Conservation (phyloP, 2,113 vertebrate genomes). For the Esox niger region DNA sequence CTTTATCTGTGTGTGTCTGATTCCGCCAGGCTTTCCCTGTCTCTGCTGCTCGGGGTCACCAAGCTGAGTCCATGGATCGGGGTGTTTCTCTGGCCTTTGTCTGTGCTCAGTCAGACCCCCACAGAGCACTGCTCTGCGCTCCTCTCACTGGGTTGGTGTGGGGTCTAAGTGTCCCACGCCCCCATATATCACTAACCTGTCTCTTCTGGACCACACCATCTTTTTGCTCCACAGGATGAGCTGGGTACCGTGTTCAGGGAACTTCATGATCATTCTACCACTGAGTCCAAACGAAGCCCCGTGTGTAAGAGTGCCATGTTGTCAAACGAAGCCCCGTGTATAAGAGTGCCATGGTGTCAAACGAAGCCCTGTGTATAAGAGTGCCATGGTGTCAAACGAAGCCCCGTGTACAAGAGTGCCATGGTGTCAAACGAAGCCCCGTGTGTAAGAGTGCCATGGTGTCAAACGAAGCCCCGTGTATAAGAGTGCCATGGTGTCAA, state of each 20-base stretch:
- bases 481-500: conserved; percentile 53
- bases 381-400: conserved; percentile 54
- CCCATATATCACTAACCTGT: conserved; percentile 61
- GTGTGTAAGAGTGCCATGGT: conserved; percentile 53
- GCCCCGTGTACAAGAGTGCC: conserved; percentile 45
- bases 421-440: conserved; percentile 44
- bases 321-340: conserved; percentile 46
- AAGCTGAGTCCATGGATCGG: conserved; percentile 19
- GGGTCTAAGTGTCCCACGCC: conserved; percentile 61
- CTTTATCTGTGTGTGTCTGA: conserved; percentile 4
- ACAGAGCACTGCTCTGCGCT: conserved; percentile 36
- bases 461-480: conserved; percentile 46
- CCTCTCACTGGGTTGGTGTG: conserved; percentile 49
- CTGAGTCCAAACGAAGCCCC: conserved; percentile 36
- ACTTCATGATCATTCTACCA: conserved; percentile 14
- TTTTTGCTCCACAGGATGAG: conserved; percentile 44
- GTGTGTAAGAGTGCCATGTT: conserved; percentile 54
- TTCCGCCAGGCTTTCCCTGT: conserved; percentile 38
- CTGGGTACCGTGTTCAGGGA: conserved; percentile 24
- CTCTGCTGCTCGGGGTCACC: conserved; percentile 41
- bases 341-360: conserved; percentile 53
- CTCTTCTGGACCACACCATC: conserved; percentile 36
- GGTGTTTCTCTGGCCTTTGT: conserved; percentile 50
- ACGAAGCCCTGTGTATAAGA: conserved; percentile 44
- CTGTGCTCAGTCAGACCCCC: conserved; percentile 54